phyloP scores from a whole-genome alignment of 2,797 vertebrate genomes.

The Alexandromys oeconomus region DNA sequence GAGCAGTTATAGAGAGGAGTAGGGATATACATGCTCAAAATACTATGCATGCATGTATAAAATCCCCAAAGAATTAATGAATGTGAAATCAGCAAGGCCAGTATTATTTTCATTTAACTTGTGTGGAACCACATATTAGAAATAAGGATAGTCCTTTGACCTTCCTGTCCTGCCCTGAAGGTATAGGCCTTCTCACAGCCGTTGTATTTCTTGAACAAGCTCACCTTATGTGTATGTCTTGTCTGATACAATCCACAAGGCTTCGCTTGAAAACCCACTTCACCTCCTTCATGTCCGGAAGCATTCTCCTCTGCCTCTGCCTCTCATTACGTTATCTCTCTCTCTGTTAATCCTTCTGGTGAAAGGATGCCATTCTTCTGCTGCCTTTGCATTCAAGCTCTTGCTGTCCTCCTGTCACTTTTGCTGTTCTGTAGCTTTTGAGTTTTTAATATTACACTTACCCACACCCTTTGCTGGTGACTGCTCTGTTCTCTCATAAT shows the following conservation, averaged over 20 bases:
- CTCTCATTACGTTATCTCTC: neutral
- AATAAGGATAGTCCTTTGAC: neutral
- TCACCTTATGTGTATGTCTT: neutral
- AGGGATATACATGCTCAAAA: neutral
- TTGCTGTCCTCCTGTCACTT: neutral
- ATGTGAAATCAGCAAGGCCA: neutral
- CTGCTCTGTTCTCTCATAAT: neutral
- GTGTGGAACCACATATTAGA: neutral
- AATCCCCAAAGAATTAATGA: neutral
- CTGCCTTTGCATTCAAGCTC: neutral
- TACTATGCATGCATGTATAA: neutral
- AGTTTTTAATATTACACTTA: neutral
- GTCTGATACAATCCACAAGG: conserved; percentile 2
- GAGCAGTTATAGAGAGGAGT: neutral
- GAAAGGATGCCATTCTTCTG: neutral
- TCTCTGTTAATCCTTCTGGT: neutral
- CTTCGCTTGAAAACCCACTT: conserved; percentile 21
- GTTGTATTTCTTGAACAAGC: conserved; percentile 34
- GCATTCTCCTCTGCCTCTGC: neutral
- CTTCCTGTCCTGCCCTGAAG: conserved; percentile 1
- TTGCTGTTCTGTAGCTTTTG: neutral
- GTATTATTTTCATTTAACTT: neutral
- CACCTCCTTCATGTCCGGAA: neutral
- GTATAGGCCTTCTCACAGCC: conserved; percentile 4
- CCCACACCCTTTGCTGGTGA: neutral